phyloP scores from a whole-genome alignment of 2,797 vertebrate species.

The Pangasius larnaudii region DNA sequence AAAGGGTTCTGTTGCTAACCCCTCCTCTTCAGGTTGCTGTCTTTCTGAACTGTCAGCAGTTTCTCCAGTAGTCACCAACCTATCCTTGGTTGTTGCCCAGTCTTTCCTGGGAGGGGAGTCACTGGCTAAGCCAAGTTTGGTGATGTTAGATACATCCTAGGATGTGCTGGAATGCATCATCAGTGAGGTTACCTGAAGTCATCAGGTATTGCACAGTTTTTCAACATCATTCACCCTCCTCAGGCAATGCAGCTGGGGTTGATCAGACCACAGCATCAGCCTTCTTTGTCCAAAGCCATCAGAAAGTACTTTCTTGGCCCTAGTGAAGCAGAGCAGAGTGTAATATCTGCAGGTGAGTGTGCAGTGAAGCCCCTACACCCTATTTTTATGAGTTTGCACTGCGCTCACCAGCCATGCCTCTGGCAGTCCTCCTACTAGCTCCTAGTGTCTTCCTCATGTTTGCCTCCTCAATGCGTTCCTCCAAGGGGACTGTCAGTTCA shows the following conservation, averaged over 20 bases:
- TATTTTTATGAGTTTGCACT: neutral
- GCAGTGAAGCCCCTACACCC: neutral
- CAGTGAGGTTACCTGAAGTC: neutral
- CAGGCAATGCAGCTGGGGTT: neutral
- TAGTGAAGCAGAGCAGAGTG: neutral
- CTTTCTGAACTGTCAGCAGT: neutral
- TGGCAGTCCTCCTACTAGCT: neutral
- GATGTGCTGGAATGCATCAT: neutral
- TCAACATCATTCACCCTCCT: neutral
- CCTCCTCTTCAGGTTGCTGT: neutral
- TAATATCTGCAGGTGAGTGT: neutral
- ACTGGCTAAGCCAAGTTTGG: neutral
- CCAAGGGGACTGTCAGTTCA: neutral
- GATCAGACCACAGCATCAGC: neutral
- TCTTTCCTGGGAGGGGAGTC: neutral
- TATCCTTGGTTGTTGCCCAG: neutral
- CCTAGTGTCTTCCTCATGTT: neutral
- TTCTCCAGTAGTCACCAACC: neutral
- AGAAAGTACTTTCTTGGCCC: neutral
- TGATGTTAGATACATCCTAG: neutral
- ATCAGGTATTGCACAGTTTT: neutral
- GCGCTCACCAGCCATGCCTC: neutral
- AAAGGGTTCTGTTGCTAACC: neutral
- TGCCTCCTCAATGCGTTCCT: neutral
- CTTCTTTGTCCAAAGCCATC: neutral